Base-by-base conservation (phyloP, 2,797 vertebrate species). In the Hyperoplus lanceolatus region DNA sequence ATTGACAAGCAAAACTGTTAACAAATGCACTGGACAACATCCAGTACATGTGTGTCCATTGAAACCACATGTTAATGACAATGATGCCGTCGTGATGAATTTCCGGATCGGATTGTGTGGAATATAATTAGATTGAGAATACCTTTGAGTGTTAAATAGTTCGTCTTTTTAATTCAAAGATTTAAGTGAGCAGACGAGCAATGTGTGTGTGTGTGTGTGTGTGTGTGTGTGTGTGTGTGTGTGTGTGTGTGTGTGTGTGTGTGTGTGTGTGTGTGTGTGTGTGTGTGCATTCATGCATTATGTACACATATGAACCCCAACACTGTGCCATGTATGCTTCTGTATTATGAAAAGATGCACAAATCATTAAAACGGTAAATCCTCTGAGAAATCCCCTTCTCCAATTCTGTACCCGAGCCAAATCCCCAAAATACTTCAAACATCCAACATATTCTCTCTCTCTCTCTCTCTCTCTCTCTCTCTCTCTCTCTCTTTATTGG, bases 341-440 rank as follows among this genome's bases (percentile, higher is more conserved):
- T 73, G 75, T 86, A 84, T 77, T 89, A 66, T 71, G 75, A 66
- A 64, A 84, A 82, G 65, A 85, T 81, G 75, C 66, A 82, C 83
- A 87, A 90, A 89, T 90, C 77, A 89, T 89, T 88, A 87, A 83
- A 89, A 89, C 78, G 77, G 48, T 48, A 12, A 82, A 75, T 82
- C 86, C 83, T 81, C 67, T 53, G 80, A 87, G 83, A 87, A 81
- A 65, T 50, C 70, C 50, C 65, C 15, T 46, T 70, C 57, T 71
- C 55, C 50, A 81, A 77, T 73, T 84, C 73, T 88, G 82, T 85
- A 85, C 79, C 78, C 65, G 58, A 83, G 84, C 83, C 88, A 87
- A 90, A 90, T 92, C 81, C 90, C 90, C 79, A 75, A 87, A 93
- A 92, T 81, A 92, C 79, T 81, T 88, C 89, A 90, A 82, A 90